Evolutionary conservation across 2,888 invertebrate genomes (phyloP), one percentile per base, ranked within the genome.

Genomic region (Watsonalla cultraria): DNA sequence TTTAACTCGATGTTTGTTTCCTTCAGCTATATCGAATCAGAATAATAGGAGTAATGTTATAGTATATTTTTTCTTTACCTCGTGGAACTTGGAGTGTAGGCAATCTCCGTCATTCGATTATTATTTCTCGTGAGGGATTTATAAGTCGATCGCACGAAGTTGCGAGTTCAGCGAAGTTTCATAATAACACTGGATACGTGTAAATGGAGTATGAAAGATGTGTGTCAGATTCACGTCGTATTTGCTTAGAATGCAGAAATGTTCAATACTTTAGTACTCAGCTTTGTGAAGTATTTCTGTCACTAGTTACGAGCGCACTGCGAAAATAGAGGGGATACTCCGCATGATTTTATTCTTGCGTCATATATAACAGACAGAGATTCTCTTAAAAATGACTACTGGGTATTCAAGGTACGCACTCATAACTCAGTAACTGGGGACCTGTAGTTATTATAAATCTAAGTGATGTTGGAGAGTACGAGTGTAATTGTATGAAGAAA

Each of bases 121-220:
- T 73, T 69, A 74, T 72, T 74, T 63, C 64, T 58, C 47, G 42
- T 8, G 34, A 45, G 57, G 64, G 74, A 74, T 76, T 74, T 73
- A 76, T 71, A 75, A 72, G 70, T 66, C 59, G 66, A 61, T 66
- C 71, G 69, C 70, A 70, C 62, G 59, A 65, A 68, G 60, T 72
- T 61, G 59, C 57, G 57, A 55, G 55, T 61, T 42, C 42, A 11
- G 58, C 59, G 69, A 76, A 77, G 73, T 77, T 77, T 72, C 64
- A 72, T 75, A 76, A 74, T 77, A 77, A 72, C 70, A 59, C 57
- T 42, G 66, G 61, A 64, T 69, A 64, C 62, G 65, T 66, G 62
- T 62, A 56, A 67, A 57, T 58, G 61, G 51, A 50, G 52, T 51
- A 58, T 54, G 53, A 49, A 56, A 58, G 66, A 67, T 68, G 67